Conservation (phyloP, 2,797 vertebrate species). For the Sebastes wilsoni region DNA sequence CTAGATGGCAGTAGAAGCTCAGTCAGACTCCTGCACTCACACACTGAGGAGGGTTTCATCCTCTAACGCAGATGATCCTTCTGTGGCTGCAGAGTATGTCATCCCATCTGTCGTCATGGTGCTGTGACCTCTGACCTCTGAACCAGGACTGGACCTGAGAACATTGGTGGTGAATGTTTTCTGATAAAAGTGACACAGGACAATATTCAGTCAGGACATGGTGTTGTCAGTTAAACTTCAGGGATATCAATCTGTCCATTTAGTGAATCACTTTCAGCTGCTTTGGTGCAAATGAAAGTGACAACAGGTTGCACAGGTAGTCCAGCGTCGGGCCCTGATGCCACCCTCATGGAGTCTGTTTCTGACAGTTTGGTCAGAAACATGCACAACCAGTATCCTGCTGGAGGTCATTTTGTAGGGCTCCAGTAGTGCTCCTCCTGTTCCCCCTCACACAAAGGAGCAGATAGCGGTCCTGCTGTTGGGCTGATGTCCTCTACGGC, state of each 20-base stretch:
- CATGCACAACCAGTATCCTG: not conserved
- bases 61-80: not conserved
- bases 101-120: not conserved
- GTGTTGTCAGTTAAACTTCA: not conserved
- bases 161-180: too few relatives aligned
- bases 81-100: not conserved
- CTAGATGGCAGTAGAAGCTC: slow-evolving; percentile 22
- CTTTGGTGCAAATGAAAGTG: too few relatives aligned
- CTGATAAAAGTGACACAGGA: not conserved
- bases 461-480: too few relatives aligned
- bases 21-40: too few relatives aligned
- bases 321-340: too few relatives aligned
- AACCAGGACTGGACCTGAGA: too few relatives aligned
- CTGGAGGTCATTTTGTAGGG: not conserved
- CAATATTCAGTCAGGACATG: not conserved
- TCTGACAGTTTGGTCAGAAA: not conserved
- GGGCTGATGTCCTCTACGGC: too few relatives aligned
- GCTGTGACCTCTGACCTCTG: not conserved
- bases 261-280: too few relatives aligned
- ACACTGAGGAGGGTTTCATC: not conserved
- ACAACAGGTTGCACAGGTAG: too few relatives aligned
- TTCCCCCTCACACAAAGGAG: too few relatives aligned
- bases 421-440: too few relatives aligned
- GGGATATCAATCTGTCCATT: too few relatives aligned
- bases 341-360: not conserved